Percentiles rank a stretch among this genome's conserved stretches.
These are phyloP conservation scores for Etheostoma nigrum DNA, from an alignment of 2,797 vertebrate species.

Conservation along the genomic window DNA sequence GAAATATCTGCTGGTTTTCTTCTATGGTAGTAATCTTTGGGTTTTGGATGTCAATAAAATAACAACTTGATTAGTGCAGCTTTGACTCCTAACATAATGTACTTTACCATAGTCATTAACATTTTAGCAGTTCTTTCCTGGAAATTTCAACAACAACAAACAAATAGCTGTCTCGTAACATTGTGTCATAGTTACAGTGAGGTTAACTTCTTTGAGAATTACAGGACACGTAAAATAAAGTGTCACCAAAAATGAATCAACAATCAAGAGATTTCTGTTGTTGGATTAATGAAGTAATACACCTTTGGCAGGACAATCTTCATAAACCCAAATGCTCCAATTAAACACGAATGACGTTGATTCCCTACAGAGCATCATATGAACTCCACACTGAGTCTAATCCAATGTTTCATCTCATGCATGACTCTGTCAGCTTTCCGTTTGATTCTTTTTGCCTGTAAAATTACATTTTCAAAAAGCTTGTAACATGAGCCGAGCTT, in stretches of 20 bases:
- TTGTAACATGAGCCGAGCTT: slow-evolving; percentile 20
- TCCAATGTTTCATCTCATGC: neutral
- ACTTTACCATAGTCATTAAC: neutral
- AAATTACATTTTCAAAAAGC: slow-evolving; percentile 12
- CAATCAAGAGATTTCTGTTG: neutral
- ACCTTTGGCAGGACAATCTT: neutral
- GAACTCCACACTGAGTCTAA: neutral
- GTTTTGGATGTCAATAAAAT: neutral
- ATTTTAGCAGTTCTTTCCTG: neutral
- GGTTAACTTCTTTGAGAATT: neutral
- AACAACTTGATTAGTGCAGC: neutral
- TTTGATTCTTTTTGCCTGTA: neutral
- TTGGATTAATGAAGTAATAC: neutral
- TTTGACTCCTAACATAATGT: neutral
- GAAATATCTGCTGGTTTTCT: neutral
- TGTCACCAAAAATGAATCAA: neutral
- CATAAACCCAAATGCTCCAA: neutral
- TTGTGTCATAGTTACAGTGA: neutral
- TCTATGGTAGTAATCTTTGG: neutral
- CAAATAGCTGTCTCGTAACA: neutral
- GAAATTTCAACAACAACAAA: neutral
- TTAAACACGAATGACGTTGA: neutral
- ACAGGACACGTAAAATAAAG: slow-evolving; percentile 3
- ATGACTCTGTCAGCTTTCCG: slow-evolving; percentile 10
- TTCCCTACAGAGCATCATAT: slow-evolving; percentile 22